Evolutionary conservation across 2,888 invertebrate genomes (phyloP), one percentile per base, ranked within the genome.

Genomic region (Andrena flavipes): DNA sequence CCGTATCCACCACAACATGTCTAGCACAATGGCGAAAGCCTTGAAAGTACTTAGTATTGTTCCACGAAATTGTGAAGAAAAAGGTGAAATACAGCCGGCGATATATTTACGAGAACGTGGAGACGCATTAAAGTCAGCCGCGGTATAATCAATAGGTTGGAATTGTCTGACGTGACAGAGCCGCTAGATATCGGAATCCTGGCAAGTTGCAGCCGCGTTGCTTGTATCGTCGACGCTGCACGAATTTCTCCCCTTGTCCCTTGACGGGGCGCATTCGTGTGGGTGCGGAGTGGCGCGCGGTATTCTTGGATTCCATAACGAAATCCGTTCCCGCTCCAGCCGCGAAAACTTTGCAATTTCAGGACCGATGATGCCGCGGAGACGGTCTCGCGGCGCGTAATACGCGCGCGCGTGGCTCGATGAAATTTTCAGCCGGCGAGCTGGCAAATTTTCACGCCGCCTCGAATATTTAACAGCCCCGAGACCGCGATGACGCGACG

Each of bases 261-360:
- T 20, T 35, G 13, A 4, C 20, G 35, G 23, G 54, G 29, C 69
- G 65, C 54, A 54, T 76, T 72, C 63, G 84, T 35, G 65, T 10
- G 70, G 51, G 59, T 77, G 72, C 48, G 81, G 81, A 69, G 72
- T 78, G 74, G 71, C 75, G 71, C 56, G 48, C 68, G 56, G 69
- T 68, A 74, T 82, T 75, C 82, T 65, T 75, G 64, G 76, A 86
- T 78, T 83, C 59, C 73, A 70, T 69, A 76, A 83, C 77, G 73
- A 76, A 83, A 80, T 86, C 70, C 83, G 62, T 76, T 86, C 75
- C 75, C 72, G 70, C 33, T 70, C 49, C 60, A 30, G 60, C 29
- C 65, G 48, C 30, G 63, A 67, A 86, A 86, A 83, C 80, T 85
- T 86, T 59, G 73, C 75, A 60, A 81, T 85, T 84, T 62, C 71